A percentile compares a stretch with the other conserved stretches of the same genome.
These are phyloP conservation scores for Euura lappo DNA, from an alignment of 1,140 invertebrate genomes.

Conservation along the genomic window DNA sequence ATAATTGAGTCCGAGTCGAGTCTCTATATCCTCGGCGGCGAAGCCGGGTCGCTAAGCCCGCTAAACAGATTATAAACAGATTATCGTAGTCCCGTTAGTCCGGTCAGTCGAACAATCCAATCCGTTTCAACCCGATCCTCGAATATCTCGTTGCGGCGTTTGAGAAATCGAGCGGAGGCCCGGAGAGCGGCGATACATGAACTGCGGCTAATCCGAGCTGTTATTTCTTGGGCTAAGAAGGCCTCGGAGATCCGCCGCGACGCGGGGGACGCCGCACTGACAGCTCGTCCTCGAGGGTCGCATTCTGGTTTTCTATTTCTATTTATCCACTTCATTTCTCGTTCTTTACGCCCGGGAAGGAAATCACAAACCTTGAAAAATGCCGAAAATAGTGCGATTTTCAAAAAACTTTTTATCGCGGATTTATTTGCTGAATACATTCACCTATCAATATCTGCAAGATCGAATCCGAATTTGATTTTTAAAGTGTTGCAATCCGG, in stretches of 20 bases:
- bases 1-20: no score
- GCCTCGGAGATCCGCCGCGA: background rate
- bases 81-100: slow-evolving; percentile 4
- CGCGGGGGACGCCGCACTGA: background rate
- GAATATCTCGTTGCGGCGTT: background rate
- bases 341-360: no score
- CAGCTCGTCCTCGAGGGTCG: background rate
- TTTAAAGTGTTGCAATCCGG: no score
- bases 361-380: no score
- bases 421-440: no score
- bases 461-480: no score
- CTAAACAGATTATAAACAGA: background rate
- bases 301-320: background rate
- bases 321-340: background rate
- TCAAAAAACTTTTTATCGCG: no score
- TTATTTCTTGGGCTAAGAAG: background rate
- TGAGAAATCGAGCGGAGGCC: background rate
- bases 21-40: no score
- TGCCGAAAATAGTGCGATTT: no score
- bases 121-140: background rate
- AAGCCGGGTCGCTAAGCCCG: slow-evolving; percentile 32
- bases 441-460: no score
- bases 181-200: background rate
- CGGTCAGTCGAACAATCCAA: slow-evolving; percentile 3
- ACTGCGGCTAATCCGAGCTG: background rate